Conservation (phyloP, 30 jellyfish, hydroid and myxozoan species). For the Hydractinia symbiolongicarpus region DNA sequence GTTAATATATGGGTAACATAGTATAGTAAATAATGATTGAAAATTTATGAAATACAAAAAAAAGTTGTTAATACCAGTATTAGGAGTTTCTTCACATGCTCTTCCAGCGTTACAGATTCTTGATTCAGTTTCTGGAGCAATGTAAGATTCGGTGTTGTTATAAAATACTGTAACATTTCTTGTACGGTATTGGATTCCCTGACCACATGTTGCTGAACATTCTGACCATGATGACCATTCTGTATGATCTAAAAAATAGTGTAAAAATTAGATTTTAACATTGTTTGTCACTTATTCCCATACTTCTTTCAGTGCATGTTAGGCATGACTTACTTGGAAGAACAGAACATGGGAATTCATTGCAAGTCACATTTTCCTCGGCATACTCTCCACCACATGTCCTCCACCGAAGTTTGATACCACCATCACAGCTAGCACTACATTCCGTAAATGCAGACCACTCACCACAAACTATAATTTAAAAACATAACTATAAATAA, state of each 20-base stretch:
- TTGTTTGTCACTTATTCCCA: not conserved
- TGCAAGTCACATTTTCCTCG: slow-evolving; percentile 57
- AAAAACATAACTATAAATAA: not conserved
- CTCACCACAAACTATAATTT: slow-evolving; percentile 73
- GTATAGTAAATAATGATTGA: not conserved
- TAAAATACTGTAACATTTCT: slow-evolving; percentile 33
- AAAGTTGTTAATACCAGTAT: not conserved
- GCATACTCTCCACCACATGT: slow-evolving; percentile 84
- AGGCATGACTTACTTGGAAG: slow-evolving; percentile 31
- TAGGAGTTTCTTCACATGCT: not conserved
- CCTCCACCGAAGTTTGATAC: slow-evolving; percentile 79
- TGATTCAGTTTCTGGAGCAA: slow-evolving; percentile 16
- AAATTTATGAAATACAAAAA: not conserved
- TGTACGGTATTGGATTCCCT: slow-evolving; percentile 46
- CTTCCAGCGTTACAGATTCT: not conserved
- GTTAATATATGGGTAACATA: not conserved
- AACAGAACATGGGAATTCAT: slow-evolving; percentile 53
- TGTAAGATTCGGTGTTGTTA: not conserved
- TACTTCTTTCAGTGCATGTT: not conserved
- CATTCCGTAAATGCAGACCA: slow-evolving; percentile 92
- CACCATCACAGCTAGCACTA: slow-evolving; percentile 90
- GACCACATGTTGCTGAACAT: slow-evolving; percentile 77
- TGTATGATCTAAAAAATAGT: slow-evolving; percentile 16
- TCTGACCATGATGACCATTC: slow-evolving; percentile 79
- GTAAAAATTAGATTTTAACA: not conserved